These are phyloP conservation scores for Pithys albifrons DNA, from an alignment of 2,113 vertebrate species.

Conservation along the genomic window DNA sequence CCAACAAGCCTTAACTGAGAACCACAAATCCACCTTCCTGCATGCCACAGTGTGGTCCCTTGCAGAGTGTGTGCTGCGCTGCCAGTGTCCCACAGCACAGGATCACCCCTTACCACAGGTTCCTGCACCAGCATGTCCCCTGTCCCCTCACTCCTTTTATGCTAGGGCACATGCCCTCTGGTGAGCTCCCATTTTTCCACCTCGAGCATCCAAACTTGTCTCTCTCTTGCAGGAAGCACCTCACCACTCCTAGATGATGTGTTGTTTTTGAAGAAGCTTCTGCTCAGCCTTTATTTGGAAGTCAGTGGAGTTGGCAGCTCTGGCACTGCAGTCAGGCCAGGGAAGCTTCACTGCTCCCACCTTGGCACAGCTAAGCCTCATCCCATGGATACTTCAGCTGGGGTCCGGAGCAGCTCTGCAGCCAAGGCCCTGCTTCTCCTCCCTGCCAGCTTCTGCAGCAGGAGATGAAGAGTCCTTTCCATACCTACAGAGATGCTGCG, in stretches of 20 bases:
- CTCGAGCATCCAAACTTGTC: background rate
- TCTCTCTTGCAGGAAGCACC: background rate
- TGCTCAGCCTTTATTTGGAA: background rate
- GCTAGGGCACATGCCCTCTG: rapidly evolving
- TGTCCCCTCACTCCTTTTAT: rapidly evolving
- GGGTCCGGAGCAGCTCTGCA: background rate
- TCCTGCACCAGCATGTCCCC: rapidly evolving
- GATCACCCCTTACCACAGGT: rapidly evolving
- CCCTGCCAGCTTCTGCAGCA: background rate
- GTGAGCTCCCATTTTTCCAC: background rate
- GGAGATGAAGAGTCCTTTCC: background rate
- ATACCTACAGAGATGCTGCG: background rate
- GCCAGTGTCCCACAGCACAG: rapidly evolving
- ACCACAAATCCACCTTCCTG: background rate
- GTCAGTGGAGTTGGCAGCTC: background rate
- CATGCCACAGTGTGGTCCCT: rapidly evolving
- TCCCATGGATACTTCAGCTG: background rate
- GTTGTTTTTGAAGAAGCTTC: background rate
- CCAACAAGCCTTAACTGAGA: background rate
- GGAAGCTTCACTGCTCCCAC: background rate
- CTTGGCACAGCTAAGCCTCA: background rate
- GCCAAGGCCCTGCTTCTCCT: background rate
- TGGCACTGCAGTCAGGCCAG: background rate
- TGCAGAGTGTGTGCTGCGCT: rapidly evolving
- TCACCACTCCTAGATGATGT: rapidly evolving